Evolutionary conservation across 2,888 invertebrate species (phyloP), one percentile per base, ranked within the genome.

Genomic region (Clusia tigrina): DNA sequence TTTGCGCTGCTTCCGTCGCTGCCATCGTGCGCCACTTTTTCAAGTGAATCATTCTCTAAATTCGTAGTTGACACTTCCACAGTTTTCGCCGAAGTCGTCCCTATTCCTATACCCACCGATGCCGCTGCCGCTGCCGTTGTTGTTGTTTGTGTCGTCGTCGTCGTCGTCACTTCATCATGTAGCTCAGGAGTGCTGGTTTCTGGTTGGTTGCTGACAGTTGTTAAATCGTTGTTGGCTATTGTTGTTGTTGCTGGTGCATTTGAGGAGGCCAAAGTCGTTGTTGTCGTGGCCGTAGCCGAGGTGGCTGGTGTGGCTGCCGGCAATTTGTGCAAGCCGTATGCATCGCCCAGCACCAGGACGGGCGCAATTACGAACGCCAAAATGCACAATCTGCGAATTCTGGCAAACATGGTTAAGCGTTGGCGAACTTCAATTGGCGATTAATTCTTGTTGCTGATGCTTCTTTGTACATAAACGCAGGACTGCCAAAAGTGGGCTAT

Each of bases 381-480:
- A 72, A 77, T 72, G 69, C 69, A 73, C 63, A 78, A 67, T 72
- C 73, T 76, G 32, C 60, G 65, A 37, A 67, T 62, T 69, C 69
- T 71, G 58, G 68, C 53, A 65, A 72, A 66, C 77, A 78, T 80
- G 76, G n/a, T n/a, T n/a, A n/a, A n/a, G n/a, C n/a, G n/a, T n/a
- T n/a, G n/a, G 32, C 32, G 6, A 32, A 32, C 32, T 9, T 9
- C 6, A 59, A 46, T 32, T 61, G 2, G 26, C 17, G 9, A 17
- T 54, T n/a, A 12, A 38, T 12, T 42, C 15, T 23, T 23, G 15
- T 23, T 38, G 18, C 56, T 37, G 37, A 32, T 58, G 46, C 38
- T 2, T 57, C 52, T 2, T 17, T 42, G 10, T n/a, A n/a, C n/a
- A n/a, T n/a, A n/a, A n/a, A n/a, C n/a, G n/a, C n/a, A n/a, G n/a